Evolutionary conservation across 2,797 vertebrate genomes (phyloP), one percentile per base, ranked within the genome.

Genomic region (Typhlichthys subterraneus): DNA sequence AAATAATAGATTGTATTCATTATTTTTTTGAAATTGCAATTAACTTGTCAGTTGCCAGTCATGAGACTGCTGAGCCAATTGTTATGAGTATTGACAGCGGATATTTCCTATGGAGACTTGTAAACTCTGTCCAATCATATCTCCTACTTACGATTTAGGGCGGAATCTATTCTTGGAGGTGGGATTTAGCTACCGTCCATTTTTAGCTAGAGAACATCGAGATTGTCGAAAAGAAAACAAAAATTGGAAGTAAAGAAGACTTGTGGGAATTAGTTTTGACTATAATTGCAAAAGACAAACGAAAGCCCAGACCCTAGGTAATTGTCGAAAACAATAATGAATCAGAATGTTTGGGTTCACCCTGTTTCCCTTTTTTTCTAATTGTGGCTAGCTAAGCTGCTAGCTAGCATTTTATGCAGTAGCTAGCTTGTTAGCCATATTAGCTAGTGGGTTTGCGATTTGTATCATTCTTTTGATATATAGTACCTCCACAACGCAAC

Each of bases 141-240:
- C 2, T 2, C 59, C 12, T 8, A 33, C 13, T 67, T 83, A 29
- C 0, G 69, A 14, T 83, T 87, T 85, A 72, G 79, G 88, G 87
- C 77, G 85, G 88, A 73, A 23, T 62, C 33, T 0, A 0, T 49
- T 53, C 4, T 50, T 71, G 73, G 84, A 88, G 91, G 92, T 85
- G 90, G 90, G 86, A 85, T 81, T 79, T 88, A 86, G 88, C 86
- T 72, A 85, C 84, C 92, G 90, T 91, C 93, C 93, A 93, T 93
- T 90, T 94, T 94, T 91, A 91, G 87, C 88, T 90, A 90, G 86
- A 90, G 83, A 92, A 91, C 86, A 89, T 77, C 86, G 86, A 89
- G 93, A 89, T 89, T 92, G 86, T 88, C 90, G 91, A 91, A 89
- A 91, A 92, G 87, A 91, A 93, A 91, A 88, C 83, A 90, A 76